Evolutionary conservation across 2,888 invertebrate genomes (phyloP).

Genomic region (Drosophila rellima): DNA sequence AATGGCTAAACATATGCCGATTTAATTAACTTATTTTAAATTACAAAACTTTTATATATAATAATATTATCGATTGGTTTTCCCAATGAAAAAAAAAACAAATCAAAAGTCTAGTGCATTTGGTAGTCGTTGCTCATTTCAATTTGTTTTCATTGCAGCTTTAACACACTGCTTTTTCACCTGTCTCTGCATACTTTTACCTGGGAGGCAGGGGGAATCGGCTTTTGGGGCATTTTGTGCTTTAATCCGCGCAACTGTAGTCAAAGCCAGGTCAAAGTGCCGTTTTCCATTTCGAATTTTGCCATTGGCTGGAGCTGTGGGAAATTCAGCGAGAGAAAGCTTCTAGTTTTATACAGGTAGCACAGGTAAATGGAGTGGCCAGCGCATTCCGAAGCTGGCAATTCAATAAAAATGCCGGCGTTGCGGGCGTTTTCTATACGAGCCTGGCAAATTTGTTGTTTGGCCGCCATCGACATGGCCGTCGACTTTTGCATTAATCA

Average conservation of each 20-base stretch:
- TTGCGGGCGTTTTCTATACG: conserved; percentile 68
- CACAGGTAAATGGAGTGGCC: conserved; percentile 62
- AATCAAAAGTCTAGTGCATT: no score
- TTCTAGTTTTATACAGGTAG: conserved; percentile 47
- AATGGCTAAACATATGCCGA: neutral
- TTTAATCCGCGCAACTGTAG: conserved; percentile 77
- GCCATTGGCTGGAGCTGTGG: neutral
- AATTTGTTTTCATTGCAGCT: conserved; percentile 15
- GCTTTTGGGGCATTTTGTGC: conserved; percentile 66
- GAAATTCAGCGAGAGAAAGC: conserved; percentile 28
- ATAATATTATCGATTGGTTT: no score
- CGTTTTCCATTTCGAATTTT: conserved; percentile 8
- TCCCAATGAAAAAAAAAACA: no score
- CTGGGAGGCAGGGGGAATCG: conserved; percentile 45
- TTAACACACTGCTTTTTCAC: conserved; percentile 42
- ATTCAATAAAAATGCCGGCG: conserved; percentile 75
- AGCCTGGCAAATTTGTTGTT: conserved; percentile 70
- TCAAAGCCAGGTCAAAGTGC: conserved; percentile 55
- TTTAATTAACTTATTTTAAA: no score
- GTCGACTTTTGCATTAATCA: conserved; percentile 78
- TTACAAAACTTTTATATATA: no score
- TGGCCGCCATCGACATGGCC: conserved; percentile 54
- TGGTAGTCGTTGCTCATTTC: conserved; percentile 6
- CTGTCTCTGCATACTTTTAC: conserved; percentile 35
- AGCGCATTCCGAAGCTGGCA: conserved; percentile 67